A percentile compares a stretch with the other conserved stretches of the same genome.
These are phyloP conservation scores for Notocelia uddmanniana DNA, from an alignment of 2,888 invertebrate genomes.

Conservation along the genomic window DNA sequence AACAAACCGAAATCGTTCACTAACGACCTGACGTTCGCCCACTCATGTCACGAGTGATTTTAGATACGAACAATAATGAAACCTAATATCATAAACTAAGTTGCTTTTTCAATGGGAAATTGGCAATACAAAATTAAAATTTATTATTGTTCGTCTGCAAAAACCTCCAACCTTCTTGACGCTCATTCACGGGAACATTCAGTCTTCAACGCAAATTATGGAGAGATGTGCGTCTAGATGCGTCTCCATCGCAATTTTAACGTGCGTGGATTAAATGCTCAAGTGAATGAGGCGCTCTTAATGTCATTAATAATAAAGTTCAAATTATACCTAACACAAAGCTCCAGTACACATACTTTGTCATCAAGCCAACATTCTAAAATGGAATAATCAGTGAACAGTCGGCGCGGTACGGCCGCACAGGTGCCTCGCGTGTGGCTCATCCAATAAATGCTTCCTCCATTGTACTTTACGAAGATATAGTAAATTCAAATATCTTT, in stretches of 20 bases:
- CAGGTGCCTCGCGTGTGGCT: conserved; percentile 3
- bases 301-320: conserved; percentile 1
- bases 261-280: neutral
- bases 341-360: conserved; percentile 52
- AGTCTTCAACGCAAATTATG: neutral
- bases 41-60: neutral
- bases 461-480: conserved; percentile 26
- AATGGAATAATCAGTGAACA: conserved; percentile 57
- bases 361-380: conserved; percentile 49
- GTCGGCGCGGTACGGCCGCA: conserved; percentile 18
- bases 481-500: conserved; percentile 9
- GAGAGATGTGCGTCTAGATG: neutral
- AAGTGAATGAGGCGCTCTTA: neutral
- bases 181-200: neutral
- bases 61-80: conserved; percentile 1
- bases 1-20: neutral
- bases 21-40: neutral
- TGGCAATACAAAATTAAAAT: neutral
- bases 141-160: neutral
- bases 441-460: conserved; percentile 21
- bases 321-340: conserved; percentile 50
- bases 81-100: neutral
- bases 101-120: neutral
- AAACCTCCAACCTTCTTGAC: neutral
- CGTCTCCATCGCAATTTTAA: neutral